These are phyloP conservation scores for Lymantria monacha DNA, from an alignment of 2,888 invertebrate genomes.

Conservation along the genomic window DNA sequence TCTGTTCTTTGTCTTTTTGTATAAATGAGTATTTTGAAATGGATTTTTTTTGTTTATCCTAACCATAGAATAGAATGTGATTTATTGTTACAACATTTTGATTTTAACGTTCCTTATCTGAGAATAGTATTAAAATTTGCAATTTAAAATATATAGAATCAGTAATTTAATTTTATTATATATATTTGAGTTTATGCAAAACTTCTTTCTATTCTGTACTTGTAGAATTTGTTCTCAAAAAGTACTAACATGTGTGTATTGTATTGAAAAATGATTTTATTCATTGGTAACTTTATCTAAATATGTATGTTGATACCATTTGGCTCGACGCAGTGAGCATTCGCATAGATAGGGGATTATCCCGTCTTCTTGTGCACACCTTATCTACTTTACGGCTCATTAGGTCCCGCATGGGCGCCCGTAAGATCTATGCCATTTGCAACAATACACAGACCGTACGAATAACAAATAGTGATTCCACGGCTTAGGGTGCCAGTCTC, in stretches of 20 bases:
- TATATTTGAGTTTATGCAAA: too few relatives aligned
- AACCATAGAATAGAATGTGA: conserved; percentile 18
- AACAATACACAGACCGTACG: conserved; percentile 72
- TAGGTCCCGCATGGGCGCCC: conserved; percentile 67
- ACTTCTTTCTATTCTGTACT: too few relatives aligned
- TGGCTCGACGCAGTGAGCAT: conserved; percentile 56
- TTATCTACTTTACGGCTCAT: conserved; percentile 84
- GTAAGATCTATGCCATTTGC: conserved; percentile 73
- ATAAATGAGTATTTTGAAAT: conserved; percentile 68
- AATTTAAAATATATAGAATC: too few relatives aligned
- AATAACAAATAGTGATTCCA: conserved; percentile 71
- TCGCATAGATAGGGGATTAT: conserved; percentile 68
- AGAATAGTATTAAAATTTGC: too few relatives aligned
- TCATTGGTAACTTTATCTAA: conserved; percentile 24
- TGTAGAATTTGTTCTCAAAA: conserved; percentile 38
- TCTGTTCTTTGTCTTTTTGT: conserved; percentile 68
- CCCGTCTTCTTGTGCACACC: conserved; percentile 67
- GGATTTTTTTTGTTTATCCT: conserved; percentile 62
- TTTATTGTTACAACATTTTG: too few relatives aligned
- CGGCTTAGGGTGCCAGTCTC: conserved; percentile 64
- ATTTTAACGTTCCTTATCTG: too few relatives aligned
- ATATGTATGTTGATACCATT: conserved; percentile 41
- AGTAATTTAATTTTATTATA: too few relatives aligned
- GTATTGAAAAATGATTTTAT: conserved; percentile 38
- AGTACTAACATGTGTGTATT: conserved; percentile 14